Conservation (phyloP, 2,113 vertebrate genomes). For the Labeo catla region DNA sequence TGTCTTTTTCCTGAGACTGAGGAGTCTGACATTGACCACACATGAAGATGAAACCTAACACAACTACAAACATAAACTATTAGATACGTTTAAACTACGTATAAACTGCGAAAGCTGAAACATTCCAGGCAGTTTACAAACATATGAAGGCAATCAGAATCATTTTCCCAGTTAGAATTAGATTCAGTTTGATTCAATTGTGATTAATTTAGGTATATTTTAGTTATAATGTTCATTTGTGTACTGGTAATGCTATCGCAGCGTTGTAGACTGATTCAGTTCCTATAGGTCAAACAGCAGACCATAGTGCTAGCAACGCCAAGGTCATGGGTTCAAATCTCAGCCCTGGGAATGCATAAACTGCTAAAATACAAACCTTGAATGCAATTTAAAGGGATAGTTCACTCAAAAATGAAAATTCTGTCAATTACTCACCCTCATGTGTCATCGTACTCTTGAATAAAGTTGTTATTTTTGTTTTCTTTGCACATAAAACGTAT, state of each 20-base stretch:
- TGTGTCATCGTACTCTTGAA: too few relatives aligned
- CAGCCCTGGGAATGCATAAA: background rate
- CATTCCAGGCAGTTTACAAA: background rate
- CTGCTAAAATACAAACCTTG: background rate
- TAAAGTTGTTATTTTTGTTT: too few relatives aligned
- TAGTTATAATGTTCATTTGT: background rate
- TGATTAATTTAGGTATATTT: background rate
- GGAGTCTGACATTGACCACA: background rate
- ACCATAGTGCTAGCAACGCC: background rate
- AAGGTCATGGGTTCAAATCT: background rate
- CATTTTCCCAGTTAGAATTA: background rate
- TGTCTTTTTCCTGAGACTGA: constrained; percentile 18
- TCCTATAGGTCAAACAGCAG: background rate
- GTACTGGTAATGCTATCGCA: background rate
- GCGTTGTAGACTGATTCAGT: background rate
- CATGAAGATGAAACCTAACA: constrained; percentile 16
- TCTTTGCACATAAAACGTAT: too few relatives aligned
- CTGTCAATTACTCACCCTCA: too few relatives aligned
- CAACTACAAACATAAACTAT: background rate
- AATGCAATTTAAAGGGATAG: background rate
- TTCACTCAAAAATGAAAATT: too few relatives aligned
- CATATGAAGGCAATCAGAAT: background rate
- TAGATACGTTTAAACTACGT: background rate
- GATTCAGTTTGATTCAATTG: background rate
- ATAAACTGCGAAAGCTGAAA: background rate